phyloP scores from a whole-genome alignment of 2,113 vertebrate species.

The Thalassoma bifasciatum region DNA sequence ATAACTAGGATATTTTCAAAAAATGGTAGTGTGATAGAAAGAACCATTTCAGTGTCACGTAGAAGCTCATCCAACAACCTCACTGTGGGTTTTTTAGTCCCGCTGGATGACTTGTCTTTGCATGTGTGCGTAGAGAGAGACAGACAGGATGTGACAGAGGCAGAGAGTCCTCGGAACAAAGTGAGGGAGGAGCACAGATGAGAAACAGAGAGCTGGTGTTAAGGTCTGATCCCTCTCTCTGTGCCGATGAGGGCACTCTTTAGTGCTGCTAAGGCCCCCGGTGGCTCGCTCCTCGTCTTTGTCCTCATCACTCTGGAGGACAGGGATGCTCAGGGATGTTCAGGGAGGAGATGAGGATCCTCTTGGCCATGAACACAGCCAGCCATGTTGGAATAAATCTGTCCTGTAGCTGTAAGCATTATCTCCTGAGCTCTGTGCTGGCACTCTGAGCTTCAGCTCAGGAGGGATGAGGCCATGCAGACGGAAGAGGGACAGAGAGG shows the following conservation, averaged over 20 bases:
- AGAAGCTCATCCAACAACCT: conserved; percentile 17
- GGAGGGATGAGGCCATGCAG: neutral
- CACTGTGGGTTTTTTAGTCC: conserved; percentile 46
- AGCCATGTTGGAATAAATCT: conserved; percentile 45
- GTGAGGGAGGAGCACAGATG: conserved; percentile 47
- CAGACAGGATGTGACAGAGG: neutral
- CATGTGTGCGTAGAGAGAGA: neutral
- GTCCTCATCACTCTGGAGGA: conserved; percentile 48
- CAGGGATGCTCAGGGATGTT: conserved; percentile 10
- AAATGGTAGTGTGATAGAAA: conserved; percentile 25
- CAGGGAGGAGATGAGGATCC: conserved; percentile 32
- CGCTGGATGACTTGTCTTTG: conserved; percentile 50
- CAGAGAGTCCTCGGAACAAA: conserved; percentile 35
- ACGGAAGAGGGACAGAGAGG: neutral
- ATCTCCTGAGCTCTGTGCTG: conserved; percentile 35
- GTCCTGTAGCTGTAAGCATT: conserved; percentile 34
- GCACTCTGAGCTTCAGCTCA: conserved; percentile 4
- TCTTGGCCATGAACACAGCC: conserved; percentile 15
- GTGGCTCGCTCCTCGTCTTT: conserved; percentile 28
- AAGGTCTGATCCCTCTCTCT: conserved; percentile 37
- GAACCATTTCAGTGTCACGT: conserved; percentile 30
- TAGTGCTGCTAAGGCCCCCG: conserved; percentile 11
- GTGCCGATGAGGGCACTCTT: conserved; percentile 16
- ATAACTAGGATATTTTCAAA: neutral
- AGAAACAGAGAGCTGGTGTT: conserved; percentile 27